Base-by-base conservation (phyloP, 2,113 vertebrate genomes). In the Oncorhynchus clarkii region DNA sequence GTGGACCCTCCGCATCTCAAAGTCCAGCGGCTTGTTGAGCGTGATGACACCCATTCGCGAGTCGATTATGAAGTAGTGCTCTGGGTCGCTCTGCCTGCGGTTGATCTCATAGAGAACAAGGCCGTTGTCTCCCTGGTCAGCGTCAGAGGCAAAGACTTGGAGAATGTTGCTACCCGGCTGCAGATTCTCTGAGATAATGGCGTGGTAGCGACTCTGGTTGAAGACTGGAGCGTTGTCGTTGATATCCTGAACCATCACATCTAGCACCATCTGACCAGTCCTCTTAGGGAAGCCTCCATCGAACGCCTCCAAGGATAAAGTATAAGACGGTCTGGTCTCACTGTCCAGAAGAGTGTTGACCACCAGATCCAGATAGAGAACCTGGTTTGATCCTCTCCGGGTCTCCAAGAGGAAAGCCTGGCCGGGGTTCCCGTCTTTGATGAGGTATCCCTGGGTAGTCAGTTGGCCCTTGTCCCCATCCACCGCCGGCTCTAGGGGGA, bases 61-160 rank as follows among this genome's bases (percentile, higher is more conserved):
- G 2, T 99, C 96, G 0, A 99, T 97, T 76, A 94, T 95, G 79
- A 99, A 99, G 82, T 94, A 97, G 16, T 89, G 95, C 0, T 98
- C 96, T 0, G 97, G 96, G 74, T 99, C 98, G 0, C 98, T 99
- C 88, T 99, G 97, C 24, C 98, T 94, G 0, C 97, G 94, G 82
- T 99, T 99, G 85, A 99, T 99, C 90, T 97, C 96, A 1, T 99
- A 99, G 69, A 96, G 93, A 72, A 99, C 95, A 14, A 96, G 94
- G 11, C 97, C 98, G 0, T 99, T 99, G 82, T 96, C 95, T 0
- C 97, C 96, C 34, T 97, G 95, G 2, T 99, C 98, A 0, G 95
- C 93, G 0, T 99, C 98, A 0, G 94, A 89, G 22, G 98, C 98
- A 59, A 97, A 98, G 54, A 99, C 97, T 88, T 98, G 97, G 24